Evolutionary conservation across 1,140 invertebrate species (phyloP), one percentile per base, ranked within the genome.

Genomic region (Camponotus vicinus): DNA sequence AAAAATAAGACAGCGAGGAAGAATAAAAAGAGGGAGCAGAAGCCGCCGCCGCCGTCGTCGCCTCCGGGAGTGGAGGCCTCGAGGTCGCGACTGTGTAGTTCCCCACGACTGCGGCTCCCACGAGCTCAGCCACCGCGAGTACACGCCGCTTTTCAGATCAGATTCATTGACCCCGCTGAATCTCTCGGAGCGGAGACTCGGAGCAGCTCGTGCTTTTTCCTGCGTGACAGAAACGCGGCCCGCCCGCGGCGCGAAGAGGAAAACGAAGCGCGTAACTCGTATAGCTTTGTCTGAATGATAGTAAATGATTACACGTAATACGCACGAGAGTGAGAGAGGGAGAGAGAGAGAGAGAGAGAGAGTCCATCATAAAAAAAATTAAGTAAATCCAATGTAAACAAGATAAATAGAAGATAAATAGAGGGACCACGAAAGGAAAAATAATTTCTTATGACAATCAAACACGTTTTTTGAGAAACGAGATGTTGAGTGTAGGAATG

Each of bases 161-260:
- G 89, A 93, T 93, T 92, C 93, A 92, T 93, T 93, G 93, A 93
- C 93, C 92, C 89, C 91, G 85, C 87, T 87, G 91, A 91, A 92
- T 91, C 90, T 91, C 90, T 87, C 79, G 40, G 40, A 59, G 80
- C 66, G 83, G 64, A 84, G 61, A 90, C 67, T 84, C 67, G 79
- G 64, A 27, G 27, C 57, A 66, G 73, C 27, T 61, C 75, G 15
- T 77, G 70, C 76, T 80, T 90, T 90, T 90, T 85, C 61, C 70
- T 63, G 76, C 80, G 70, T 73, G 85, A 87, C 86, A 88, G 45
- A 66, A 75, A 89, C 82, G 73, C 63, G 67, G 52, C 45, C 71
- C 80, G 37, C 59, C 69, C 67, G 49, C 69, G 27, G 27, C 15
- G 42, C 21, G 8, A 67, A 34, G 73, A 34, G 37, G 37, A 55